These are phyloP conservation scores for Pyrrhosoma nymphula DNA, from an alignment of 2,888 invertebrate species.

Conservation along the genomic window DNA sequence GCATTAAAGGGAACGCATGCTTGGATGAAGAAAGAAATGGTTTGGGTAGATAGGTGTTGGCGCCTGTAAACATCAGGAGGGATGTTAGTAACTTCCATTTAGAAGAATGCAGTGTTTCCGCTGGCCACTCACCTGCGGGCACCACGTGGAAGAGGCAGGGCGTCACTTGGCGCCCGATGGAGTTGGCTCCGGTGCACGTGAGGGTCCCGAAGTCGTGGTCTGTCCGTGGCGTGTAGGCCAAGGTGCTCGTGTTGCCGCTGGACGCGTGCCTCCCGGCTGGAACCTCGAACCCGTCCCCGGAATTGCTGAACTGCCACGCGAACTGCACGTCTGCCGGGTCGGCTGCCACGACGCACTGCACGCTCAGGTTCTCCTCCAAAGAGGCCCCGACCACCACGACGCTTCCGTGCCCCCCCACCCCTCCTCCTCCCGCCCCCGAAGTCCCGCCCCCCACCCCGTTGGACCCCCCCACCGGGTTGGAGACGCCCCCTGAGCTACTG, in stretches of 20 bases:
- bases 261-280: conserved; percentile 83
- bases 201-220: conserved; percentile 92
- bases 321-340: conserved; percentile 92
- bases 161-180: conserved; percentile 89
- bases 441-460: too few species aligned
- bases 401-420: conserved; percentile 75
- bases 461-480: background rate
- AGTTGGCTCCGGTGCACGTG: conserved; percentile 91
- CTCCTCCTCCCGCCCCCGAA: background rate
- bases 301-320: conserved; percentile 94
- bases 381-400: conserved; percentile 91
- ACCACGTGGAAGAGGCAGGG: conserved; percentile 95
- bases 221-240: conserved; percentile 81
- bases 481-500: too few species aligned
- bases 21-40: too few species aligned
- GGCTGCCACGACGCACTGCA: conserved; percentile 90
- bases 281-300: conserved; percentile 91
- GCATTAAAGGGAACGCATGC: too few species aligned
- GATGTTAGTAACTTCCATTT: too few species aligned
- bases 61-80: too few species aligned
- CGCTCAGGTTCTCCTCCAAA: conserved; percentile 83
- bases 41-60: too few species aligned
- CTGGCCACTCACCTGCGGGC: conserved; percentile 88
- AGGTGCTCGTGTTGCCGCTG: conserved; percentile 85
- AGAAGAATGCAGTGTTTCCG: too few species aligned